Evolutionary conservation across 1,140 invertebrate species (phyloP).

Genomic region (Druon quercuslanigerum): DNA sequence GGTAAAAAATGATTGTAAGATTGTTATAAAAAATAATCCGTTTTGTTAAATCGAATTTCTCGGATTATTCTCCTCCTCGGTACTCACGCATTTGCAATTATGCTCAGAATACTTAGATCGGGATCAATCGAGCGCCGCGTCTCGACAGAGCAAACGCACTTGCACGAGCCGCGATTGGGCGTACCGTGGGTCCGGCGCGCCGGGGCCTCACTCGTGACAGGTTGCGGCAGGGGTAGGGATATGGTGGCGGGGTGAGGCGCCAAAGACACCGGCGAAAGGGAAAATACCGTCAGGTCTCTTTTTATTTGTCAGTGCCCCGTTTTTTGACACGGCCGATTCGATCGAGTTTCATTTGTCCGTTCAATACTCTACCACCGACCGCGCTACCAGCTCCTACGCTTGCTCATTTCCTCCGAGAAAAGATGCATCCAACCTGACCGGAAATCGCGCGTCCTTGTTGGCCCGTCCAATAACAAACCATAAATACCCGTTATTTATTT

Average conservation of each 20-base stretch:
- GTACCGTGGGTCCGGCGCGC: background rate
- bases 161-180: slow-evolving; percentile 3
- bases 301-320: slow-evolving; percentile 64
- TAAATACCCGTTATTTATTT: slow-evolving; percentile 36
- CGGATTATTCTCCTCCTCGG: background rate
- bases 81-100: background rate
- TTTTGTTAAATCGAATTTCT: no score
- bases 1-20: no score
- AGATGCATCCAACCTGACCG: slow-evolving; percentile 43
- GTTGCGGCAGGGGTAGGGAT: slow-evolving; percentile 40
- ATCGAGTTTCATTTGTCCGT: slow-evolving; percentile 71
- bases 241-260: slow-evolving; percentile 52
- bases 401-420: slow-evolving; percentile 45
- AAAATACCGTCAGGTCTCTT: slow-evolving; percentile 65
- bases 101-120: background rate
- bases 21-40: no score
- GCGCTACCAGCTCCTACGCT: slow-evolving; percentile 43
- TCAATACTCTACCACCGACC: slow-evolving; percentile 53
- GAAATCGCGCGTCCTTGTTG: slow-evolving; percentile 20
- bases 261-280: slow-evolving; percentile 68
- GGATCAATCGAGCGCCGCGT: slow-evolving; percentile 8
- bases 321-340: slow-evolving; percentile 70
- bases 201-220: slow-evolving; percentile 29
- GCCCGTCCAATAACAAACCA: slow-evolving; percentile 7
- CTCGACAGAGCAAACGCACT: slow-evolving; percentile 22